Conservation (phyloP, 2,797 vertebrate genomes). For the Schizopygopsis malacanthus region DNA sequence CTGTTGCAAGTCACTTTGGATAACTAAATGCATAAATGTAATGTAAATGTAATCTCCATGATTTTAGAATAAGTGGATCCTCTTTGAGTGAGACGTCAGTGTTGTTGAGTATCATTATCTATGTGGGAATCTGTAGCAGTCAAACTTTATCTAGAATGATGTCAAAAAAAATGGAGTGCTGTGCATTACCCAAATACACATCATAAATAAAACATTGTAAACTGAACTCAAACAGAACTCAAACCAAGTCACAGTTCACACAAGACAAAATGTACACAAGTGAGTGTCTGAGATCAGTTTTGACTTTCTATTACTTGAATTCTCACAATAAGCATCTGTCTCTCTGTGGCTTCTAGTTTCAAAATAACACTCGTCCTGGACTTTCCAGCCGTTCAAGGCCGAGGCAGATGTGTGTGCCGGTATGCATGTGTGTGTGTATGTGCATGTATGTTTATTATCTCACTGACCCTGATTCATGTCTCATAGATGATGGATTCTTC, state of each 20-base stretch:
- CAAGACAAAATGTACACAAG: not conserved
- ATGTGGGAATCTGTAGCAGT: too few relatives aligned
- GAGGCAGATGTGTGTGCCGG: conserved; percentile 13
- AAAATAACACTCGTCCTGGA: not conserved
- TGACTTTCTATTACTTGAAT: not conserved
- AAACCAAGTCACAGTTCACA: not conserved
- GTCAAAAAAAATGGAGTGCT: not conserved
- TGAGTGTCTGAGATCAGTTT: not conserved
- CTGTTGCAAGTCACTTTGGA: not conserved
- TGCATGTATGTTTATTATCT: conserved; percentile 50
- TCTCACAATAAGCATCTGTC: not conserved
- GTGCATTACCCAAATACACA: not conserved
- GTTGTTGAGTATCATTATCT: not conserved
- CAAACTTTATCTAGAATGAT: not conserved
- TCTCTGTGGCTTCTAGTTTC: conserved; percentile 4
- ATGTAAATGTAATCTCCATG: not conserved
- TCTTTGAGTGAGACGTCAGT: not conserved
- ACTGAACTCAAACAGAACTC: not conserved
- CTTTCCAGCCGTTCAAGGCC: conserved; percentile 6
- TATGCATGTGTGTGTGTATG: conserved; percentile 21
- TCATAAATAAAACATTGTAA: not conserved
- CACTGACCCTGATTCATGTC: conserved; percentile 54
- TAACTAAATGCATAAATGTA: not conserved
- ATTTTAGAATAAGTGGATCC: not conserved
- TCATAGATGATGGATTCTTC: conserved; percentile 58